Conservation (phyloP, 2,888 invertebrate genomes). For the Zootermopsis nevadensis region DNA sequence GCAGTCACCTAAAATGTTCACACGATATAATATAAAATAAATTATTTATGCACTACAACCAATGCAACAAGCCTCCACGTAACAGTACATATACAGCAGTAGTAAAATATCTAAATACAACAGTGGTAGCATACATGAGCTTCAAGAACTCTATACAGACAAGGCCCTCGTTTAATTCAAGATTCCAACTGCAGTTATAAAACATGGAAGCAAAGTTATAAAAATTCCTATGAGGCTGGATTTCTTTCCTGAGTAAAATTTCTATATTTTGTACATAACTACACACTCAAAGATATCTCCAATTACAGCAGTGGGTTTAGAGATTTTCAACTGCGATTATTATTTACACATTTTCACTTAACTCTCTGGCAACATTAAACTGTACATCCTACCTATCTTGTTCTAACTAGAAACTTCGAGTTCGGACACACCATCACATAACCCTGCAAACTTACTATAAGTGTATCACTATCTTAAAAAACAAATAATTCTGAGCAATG, state of each 20-base stretch:
- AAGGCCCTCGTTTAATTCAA: background rate
- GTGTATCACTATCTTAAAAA: too few relatives aligned
- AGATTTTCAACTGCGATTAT: background rate
- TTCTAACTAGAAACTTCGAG: too few relatives aligned
- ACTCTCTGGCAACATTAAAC: too few relatives aligned
- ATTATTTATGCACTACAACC: background rate
- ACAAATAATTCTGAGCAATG: too few relatives aligned
- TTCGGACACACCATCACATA: too few relatives aligned
- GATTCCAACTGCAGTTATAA: background rate
- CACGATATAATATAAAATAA: conserved; percentile 17
- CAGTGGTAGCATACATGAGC: background rate
- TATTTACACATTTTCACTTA: background rate
- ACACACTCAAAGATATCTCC: background rate
- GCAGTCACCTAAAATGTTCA: background rate
- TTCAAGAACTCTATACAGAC: background rate
- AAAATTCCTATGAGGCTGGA: background rate
- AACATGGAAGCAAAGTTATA: background rate
- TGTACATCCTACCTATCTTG: too few relatives aligned
- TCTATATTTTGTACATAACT: background rate
- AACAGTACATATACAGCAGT: conserved; percentile 10
- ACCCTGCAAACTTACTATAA: too few relatives aligned
- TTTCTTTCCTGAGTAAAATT: background rate
- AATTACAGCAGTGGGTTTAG: background rate
- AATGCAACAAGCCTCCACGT: conserved; percentile 9
- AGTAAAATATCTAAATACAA: background rate